Evolutionary conservation across 2,888 invertebrate species (phyloP).

Genomic region (Anorthoa munda): DNA sequence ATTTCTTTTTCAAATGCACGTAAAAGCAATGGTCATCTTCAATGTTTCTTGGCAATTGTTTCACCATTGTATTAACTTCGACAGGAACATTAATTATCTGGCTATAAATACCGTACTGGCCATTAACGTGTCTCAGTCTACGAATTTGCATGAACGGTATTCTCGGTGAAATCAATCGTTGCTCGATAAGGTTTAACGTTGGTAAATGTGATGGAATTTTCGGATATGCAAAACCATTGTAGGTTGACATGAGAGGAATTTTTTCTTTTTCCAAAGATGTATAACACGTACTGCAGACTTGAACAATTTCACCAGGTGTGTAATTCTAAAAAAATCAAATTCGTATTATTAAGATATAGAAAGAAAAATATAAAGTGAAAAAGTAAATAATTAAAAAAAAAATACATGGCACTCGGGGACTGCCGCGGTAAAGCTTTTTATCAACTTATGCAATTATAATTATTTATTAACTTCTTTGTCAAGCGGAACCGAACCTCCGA

Average conservation of each 20-base stretch:
- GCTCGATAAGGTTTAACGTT: conserved; percentile 59
- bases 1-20: background rate
- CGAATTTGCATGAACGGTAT: conserved; percentile 51
- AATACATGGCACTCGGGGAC: too few species aligned
- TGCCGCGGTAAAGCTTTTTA: too few species aligned
- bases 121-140: background rate
- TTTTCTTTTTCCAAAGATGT: conserved; percentile 37
- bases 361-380: conserved; percentile 29
- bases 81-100: background rate
- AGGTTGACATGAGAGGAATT: conserved; percentile 53
- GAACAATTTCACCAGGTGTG: conserved; percentile 57
- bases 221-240: conserved; percentile 69
- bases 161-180: conserved; percentile 67
- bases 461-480: too few species aligned
- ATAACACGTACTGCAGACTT: conserved; percentile 63
- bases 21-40: background rate
- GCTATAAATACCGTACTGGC: background rate
- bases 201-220: conserved; percentile 65
- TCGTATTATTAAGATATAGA: too few species aligned
- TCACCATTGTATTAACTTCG: conserved; percentile 1
- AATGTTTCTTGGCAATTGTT: background rate
- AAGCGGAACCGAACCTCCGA: too few species aligned
- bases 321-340: conserved; percentile 22
- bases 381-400: too few species aligned
- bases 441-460: too few species aligned